Evolutionary conservation across 2,888 invertebrate species (phyloP).

Genomic region (Netelia inedita): DNA sequence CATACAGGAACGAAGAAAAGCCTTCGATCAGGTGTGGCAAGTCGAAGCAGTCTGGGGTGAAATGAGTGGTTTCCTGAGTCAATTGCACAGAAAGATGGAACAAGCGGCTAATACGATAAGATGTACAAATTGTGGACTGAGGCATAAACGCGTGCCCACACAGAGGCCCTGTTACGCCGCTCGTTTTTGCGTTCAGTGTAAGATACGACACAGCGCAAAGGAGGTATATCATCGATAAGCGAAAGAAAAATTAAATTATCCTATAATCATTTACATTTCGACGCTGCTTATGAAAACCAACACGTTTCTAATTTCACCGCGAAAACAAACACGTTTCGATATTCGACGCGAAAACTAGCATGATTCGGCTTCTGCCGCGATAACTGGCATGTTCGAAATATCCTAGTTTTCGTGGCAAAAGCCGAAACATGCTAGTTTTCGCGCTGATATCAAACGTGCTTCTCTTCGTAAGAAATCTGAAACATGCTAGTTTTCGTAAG

Average conservation of each 20-base stretch:
- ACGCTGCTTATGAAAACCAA: no score
- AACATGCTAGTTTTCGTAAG: no score
- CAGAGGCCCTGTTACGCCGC: conserved; percentile 96
- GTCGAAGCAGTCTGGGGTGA: conserved; percentile 96
- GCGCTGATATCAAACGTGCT: no score
- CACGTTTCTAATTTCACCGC: no score
- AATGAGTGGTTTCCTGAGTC: conserved; percentile 93
- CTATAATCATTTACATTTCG: background rate
- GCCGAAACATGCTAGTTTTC: no score
- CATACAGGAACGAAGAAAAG: conserved; percentile 89
- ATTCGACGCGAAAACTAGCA: no score
- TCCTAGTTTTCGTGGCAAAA: no score
- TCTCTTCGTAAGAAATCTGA: no score
- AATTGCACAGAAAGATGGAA: conserved; percentile 97
- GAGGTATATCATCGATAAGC: conserved; percentile 87
- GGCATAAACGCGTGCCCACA: conserved; percentile 94
- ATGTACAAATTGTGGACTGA: conserved; percentile 96
- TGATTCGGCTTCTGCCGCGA: no score
- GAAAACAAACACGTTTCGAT: no score
- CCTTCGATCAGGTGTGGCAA: conserved; percentile 91
- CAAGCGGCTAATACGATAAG: conserved; percentile 97
- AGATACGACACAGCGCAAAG: conserved; percentile 95
- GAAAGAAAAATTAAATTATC: conserved; percentile 22
- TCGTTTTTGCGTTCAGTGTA: conserved; percentile 95
- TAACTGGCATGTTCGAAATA: no score